A percentile compares a stretch with the other conserved stretches of the same genome.
Conservation (phyloP, 2,113 vertebrate genomes). For the Bos javanicus region DNA sequence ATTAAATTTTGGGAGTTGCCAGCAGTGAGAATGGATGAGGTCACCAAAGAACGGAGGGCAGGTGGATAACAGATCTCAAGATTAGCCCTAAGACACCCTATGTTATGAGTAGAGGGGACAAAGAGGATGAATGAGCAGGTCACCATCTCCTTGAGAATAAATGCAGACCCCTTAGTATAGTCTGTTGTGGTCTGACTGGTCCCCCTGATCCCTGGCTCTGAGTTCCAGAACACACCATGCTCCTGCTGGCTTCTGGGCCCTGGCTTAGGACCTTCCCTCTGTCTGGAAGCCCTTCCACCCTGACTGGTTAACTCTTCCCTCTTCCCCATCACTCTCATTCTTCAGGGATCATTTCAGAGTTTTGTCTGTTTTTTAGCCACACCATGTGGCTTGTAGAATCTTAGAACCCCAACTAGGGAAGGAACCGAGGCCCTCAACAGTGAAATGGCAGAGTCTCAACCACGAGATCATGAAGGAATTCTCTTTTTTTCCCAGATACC, state of each 20-base stretch:
- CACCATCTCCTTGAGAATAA: background rate
- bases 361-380: background rate
- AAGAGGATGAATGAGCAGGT: background rate
- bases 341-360: background rate
- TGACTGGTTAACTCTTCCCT: no score
- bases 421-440: background rate
- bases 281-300: background rate
- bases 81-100: background rate
- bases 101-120: background rate
- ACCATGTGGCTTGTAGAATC: background rate
- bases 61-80: background rate
- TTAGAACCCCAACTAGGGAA: background rate
- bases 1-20: background rate
- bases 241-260: background rate
- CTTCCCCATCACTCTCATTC: background rate
- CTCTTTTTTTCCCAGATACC: background rate
- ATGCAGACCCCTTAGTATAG: background rate
- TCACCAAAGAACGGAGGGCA: background rate
- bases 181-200: background rate
- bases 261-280: background rate
- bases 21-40: background rate
- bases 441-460: background rate
- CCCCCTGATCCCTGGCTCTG: background rate
- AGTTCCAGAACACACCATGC: background rate
- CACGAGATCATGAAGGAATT: background rate